These are phyloP conservation scores for Ectemnius lituratus DNA, from an alignment of 2,888 invertebrate species.

Conservation along the genomic window DNA sequence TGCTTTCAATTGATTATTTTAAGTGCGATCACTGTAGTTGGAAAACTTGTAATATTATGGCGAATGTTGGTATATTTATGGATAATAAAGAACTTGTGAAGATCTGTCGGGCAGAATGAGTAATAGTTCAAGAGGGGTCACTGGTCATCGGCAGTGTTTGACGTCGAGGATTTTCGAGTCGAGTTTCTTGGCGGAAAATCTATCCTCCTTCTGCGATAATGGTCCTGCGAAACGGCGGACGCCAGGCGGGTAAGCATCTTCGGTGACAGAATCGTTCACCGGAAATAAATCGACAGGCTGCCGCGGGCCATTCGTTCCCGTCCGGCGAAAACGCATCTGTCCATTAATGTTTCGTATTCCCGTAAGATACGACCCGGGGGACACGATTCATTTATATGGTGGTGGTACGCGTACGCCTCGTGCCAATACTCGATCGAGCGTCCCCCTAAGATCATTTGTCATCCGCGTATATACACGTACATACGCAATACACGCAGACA, in stretches of 20 bases:
- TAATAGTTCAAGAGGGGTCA: too few species aligned
- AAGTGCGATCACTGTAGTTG: too few species aligned
- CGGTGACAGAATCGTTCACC: constrained; percentile 59
- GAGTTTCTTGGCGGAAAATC: constrained; percentile 17
- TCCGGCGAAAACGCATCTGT: constrained; percentile 72
- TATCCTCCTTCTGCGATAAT: constrained; percentile 36
- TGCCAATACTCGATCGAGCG: constrained; percentile 74
- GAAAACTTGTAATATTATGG: too few species aligned
- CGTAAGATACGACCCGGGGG: constrained; percentile 72
- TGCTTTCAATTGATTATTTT: too few species aligned
- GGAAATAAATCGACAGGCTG: constrained; percentile 73
- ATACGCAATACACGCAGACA: constrained; percentile 10
- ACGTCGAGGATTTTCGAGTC: constrained; percentile 9
- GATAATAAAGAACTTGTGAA: too few species aligned
- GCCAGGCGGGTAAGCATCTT: constrained; percentile 40
- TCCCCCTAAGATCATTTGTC: constrained; percentile 70
- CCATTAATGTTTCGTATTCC: constrained; percentile 76
- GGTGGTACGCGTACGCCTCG: constrained; percentile 59
- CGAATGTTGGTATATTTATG: too few species aligned
- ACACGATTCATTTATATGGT: constrained; percentile 75
- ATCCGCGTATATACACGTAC: constrained; percentile 46
- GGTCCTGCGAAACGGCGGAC: constrained; percentile 26
- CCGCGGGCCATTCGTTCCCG: constrained; percentile 71
- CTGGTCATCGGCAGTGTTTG: too few species aligned
- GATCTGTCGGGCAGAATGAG: too few species aligned